Base-by-base conservation (phyloP, 2,113 vertebrate genomes). In the Psammodynastes pulverulentus region DNA sequence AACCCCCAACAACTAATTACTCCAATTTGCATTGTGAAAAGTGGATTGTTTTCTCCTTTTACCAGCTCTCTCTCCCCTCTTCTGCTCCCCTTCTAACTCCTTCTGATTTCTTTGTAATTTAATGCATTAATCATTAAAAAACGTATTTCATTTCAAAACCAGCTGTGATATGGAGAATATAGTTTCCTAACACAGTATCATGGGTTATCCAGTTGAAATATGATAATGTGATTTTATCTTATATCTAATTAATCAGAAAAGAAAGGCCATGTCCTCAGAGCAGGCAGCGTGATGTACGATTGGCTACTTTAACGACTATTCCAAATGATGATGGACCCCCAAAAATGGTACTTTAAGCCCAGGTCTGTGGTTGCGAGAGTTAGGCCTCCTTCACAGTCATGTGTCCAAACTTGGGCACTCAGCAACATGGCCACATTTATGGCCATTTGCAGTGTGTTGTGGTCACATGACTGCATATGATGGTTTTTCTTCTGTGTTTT, bases 61-160 rank as follows among this genome's bases (percentile, higher is more conserved):
- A 58, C 4, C 46, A 0, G 6, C 5, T 90, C 67, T 90, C 39
- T 6, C 29, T 13, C 9, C 79, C 0, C 0, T 0, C 0, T 0
- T 2, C 56, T 17, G 19, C 8, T 29, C 13, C 51, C 45, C 21
- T 26, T 15, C 24, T 51, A 53, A 51, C 88, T 67, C 89, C 23
- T 54, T 29, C 67, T 39, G 45, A 49, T 45, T 45, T 43, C 84
- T 12, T 17, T 95, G n/a, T 39, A 23, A 79, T 93, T 56, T 45
- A 90, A 90, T 26, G 39, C 72, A n/a, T 72, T 72, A 39, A 52
- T 29, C 52, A 39, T 67, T 79, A 90, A 79, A 62, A 48, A 79
- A 2, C 9, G n/a, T 21, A 49, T 72, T 39, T 90, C 62, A 79
- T 12, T 12, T 34, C 72, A 52, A 43, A 72, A 43, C 34, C 21